Conservation (phyloP, 1,140 invertebrate species). For the Drosophila teissieri region DNA sequence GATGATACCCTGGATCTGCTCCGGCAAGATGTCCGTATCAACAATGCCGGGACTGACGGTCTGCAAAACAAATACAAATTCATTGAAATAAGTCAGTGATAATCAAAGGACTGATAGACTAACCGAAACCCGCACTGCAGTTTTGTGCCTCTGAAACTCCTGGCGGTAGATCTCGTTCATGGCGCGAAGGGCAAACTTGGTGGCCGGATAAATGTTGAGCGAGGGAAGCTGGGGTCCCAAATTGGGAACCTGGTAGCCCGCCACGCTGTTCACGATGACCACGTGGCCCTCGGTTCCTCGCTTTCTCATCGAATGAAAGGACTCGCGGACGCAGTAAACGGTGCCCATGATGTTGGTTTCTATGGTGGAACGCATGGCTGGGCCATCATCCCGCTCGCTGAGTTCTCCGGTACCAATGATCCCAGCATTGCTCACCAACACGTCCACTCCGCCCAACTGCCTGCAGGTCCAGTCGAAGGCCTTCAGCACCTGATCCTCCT, state of each 20-base stretch:
- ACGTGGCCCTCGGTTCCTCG: constrained; percentile 88
- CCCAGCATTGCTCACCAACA: constrained; percentile 92
- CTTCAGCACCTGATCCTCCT: constrained; percentile 87
- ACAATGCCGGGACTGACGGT: constrained; percentile 88
- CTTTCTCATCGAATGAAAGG: constrained; percentile 88
- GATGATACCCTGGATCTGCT: constrained; percentile 59
- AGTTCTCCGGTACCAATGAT: constrained; percentile 85
- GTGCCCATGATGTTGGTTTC: constrained; percentile 90
- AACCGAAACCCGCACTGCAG: constrained; percentile 87
- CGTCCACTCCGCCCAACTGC: constrained; percentile 88
- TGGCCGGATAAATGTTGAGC: constrained; percentile 86
- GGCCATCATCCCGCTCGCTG: constrained; percentile 84
- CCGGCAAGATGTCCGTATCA: constrained; percentile 86
- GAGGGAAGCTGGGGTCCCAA: constrained; percentile 72
- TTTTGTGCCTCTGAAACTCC: constrained; percentile 82
- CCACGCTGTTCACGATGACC: constrained; percentile 76
- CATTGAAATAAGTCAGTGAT: background rate
- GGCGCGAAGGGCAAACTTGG: constrained; percentile 87
- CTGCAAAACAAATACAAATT: constrained; percentile 72
- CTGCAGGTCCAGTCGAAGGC: constrained; percentile 88
- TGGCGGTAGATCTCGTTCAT: constrained; percentile 87
- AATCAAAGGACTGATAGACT: constrained; percentile 47
- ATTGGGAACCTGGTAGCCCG: constrained; percentile 80
- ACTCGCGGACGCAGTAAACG: constrained; percentile 88
- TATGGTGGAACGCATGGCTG: constrained; percentile 84